Base-by-base conservation (phyloP, 2,797 vertebrate species). In the Lophius americanus region DNA sequence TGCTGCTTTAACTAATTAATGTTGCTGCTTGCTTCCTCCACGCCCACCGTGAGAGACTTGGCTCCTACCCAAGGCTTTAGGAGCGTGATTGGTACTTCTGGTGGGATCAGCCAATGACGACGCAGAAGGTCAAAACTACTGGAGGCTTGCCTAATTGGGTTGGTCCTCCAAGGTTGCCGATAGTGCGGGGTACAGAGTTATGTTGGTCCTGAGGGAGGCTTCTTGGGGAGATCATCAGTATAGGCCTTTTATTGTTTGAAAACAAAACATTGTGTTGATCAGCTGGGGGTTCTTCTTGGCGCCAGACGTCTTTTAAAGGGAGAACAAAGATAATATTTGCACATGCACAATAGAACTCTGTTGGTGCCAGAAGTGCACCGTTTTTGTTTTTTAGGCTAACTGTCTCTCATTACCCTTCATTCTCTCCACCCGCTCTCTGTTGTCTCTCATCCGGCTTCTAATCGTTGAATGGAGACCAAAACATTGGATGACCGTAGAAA, bases 291-390 rank as follows among this genome's bases (percentile, higher is more conserved):
- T 2, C 32, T 23, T 23, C 23, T 23, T 50, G 49, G 62, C n/a
- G 7, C 9, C 52, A 43, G 47, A 49, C 3, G 0, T 69, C 37
- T 65, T 64, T 68, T 9, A 57, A 48, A 51, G 62, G 32, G 3
- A 56, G 37, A 3, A 39, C 55, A 78, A 63, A 60, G 37, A 67
- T 72, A 72, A 77, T 62, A 76, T 86, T 73, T 78, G 39, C 51
- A 39, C 39, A 49, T 9, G 32, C 14, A 73, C 58, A 71, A 70
- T 68, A 49, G 49, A 38, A 61, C 51, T 64, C 12, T 57, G 76
- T 73, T 67, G 23, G 60, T 51, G 58, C 68, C 70, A 67, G 11
- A 58, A 50, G 56, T 10, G 0, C n/a, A 36, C n/a, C 55, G 57
- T 54, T 59, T 84, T 79, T 73, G 65, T 81, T 64, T 41, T 53